Conservation (phyloP, 2,797 vertebrate genomes). For the Characodon lateralis region DNA sequence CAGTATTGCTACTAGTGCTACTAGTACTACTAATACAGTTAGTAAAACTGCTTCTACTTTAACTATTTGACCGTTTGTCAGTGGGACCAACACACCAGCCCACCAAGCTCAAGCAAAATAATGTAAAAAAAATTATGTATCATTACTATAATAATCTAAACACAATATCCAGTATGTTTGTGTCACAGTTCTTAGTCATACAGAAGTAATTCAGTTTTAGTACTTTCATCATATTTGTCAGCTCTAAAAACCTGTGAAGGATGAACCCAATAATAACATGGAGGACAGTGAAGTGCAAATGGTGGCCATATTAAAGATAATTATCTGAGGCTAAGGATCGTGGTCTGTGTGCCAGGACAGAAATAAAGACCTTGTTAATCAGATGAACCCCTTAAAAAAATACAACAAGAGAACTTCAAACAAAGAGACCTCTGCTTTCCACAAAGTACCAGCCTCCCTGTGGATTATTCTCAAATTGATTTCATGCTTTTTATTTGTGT, state of each 20-base stretch:
- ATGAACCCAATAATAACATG: slow-evolving; percentile 23
- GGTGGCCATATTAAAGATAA: slow-evolving; percentile 22
- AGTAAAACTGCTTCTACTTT: background rate
- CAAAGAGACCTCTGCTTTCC: background rate
- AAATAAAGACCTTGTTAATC: slow-evolving; percentile 21
- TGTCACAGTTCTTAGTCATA: background rate
- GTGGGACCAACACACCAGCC: background rate
- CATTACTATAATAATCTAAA: background rate
- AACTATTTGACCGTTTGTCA: background rate
- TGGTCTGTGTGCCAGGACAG: slow-evolving; percentile 19
- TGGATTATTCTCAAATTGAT: slow-evolving; percentile 9
- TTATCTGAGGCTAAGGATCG: slow-evolving; percentile 26
- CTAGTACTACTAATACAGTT: background rate
- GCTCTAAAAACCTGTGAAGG: slow-evolving; percentile 23
- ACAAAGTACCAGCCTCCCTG: background rate
- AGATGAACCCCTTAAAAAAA: slow-evolving; percentile 20
- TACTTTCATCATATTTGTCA: background rate
- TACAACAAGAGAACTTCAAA: background rate
- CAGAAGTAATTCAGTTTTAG: background rate
- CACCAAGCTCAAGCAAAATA: background rate
- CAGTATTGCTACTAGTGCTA: too few relatives aligned
- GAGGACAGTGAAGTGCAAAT: slow-evolving; percentile 23
- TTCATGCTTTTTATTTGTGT: background rate
- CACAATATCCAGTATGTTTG: background rate
- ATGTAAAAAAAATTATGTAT: background rate